Evolutionary conservation across 2,113 vertebrate genomes (phyloP).

Genomic region (Cheirogaleus medius): DNA sequence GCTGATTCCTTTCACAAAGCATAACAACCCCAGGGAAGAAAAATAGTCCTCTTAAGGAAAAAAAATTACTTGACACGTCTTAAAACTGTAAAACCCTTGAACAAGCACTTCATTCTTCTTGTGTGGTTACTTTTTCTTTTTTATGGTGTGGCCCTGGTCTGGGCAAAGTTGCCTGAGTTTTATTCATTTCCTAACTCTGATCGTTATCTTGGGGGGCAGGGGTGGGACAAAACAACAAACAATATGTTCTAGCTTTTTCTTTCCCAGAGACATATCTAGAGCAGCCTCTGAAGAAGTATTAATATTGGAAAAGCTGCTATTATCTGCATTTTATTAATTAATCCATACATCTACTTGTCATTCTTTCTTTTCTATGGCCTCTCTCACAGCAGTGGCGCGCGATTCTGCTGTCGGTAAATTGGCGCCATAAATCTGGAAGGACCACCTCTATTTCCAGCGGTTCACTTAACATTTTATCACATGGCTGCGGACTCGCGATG

Average conservation of each 20-base stretch:
- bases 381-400: slow-evolving; percentile 12
- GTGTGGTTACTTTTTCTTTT: slow-evolving; percentile 31
- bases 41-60: neutral
- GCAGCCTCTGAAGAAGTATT: slow-evolving; percentile 40
- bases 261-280: slow-evolving; percentile 31
- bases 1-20: neutral
- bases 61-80: neutral
- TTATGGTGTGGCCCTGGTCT: neutral
- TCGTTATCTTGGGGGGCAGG: neutral
- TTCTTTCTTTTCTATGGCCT: slow-evolving; percentile 48
- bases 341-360: slow-evolving; percentile 72
- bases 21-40: neutral
- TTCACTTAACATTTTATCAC: slow-evolving; percentile 65
- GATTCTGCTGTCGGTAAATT: slow-evolving; percentile 61
- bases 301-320: slow-evolving; percentile 56
- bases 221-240: neutral
- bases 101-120: slow-evolving; percentile 15
- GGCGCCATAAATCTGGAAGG: slow-evolving; percentile 62
- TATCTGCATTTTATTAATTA: slow-evolving; percentile 77
- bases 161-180: slow-evolving; percentile 20
- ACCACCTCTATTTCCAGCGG: slow-evolving; percentile 57
- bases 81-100: slow-evolving; percentile 39
- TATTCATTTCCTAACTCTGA: slow-evolving; percentile 48
- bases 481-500: slow-evolving; percentile 53
- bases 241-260: neutral